phyloP scores from a whole-genome alignment of 2,113 vertebrate genomes.

The Brachyistius frenatus region DNA sequence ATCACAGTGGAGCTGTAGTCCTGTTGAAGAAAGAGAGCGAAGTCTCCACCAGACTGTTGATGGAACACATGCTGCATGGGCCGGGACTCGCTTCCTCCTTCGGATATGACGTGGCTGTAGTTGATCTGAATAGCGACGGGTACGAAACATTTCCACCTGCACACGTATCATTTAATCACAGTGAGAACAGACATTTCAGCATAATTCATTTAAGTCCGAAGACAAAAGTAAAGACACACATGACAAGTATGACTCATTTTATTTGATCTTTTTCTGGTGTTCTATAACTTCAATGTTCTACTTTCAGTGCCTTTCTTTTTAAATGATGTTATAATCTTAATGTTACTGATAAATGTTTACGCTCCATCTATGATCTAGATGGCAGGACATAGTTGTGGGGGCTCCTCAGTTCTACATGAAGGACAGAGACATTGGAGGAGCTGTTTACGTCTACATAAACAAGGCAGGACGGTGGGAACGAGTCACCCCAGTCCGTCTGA shows the following conservation, averaged over 20 bases:
- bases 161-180: no score
- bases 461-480: conserved; percentile 88
- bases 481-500: conserved; percentile 87
- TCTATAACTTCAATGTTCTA: no score
- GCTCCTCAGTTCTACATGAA: conserved; percentile 97
- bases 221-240: no score
- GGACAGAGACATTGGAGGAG: conserved; percentile 91
- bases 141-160: conserved; percentile 67
- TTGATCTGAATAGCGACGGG: conserved; percentile 95
- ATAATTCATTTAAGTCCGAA: no score
- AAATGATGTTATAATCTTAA: not conserved
- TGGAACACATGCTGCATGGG: conserved; percentile 89
- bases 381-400: conserved; percentile 97
- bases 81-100: conserved; percentile 96
- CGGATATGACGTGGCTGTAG: conserved; percentile 95
- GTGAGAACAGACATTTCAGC: no score
- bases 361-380: conserved; percentile 79
- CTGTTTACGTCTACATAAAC: conserved; percentile 96
- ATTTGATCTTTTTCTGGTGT: no score
- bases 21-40: conserved; percentile 86
- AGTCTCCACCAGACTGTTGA: conserved; percentile 82
- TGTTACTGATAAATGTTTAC: not conserved
- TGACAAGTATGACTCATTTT: no score
- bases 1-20: conserved; percentile 95
- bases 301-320: not conserved